phyloP scores from a whole-genome alignment of 2,888 invertebrate species.

The Hemaris fuciformis region DNA sequence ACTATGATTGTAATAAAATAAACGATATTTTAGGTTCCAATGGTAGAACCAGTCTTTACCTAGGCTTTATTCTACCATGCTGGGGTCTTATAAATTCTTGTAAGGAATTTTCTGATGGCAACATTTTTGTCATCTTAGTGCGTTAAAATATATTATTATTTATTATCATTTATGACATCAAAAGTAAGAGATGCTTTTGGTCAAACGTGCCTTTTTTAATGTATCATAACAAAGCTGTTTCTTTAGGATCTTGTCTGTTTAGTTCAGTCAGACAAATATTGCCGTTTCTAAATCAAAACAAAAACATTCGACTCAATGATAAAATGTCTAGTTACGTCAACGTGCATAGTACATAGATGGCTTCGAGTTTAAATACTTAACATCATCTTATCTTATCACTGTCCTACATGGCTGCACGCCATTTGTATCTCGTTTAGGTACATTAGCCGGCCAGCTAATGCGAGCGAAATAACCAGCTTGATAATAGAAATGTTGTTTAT shows the following conservation, averaged over 20 bases:
- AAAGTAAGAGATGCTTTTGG: no score
- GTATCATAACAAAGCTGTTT: no score
- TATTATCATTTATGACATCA: no score
- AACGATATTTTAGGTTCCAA: no score
- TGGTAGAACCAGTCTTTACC: no score
- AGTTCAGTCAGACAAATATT: not conserved
- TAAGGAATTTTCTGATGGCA: no score
- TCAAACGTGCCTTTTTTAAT: no score
- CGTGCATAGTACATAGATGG: conserved; percentile 1
- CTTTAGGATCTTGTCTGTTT: not conserved
- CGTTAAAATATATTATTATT: no score
- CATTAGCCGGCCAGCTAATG: not conserved
- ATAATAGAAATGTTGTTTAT: not conserved
- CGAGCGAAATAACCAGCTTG: not conserved
- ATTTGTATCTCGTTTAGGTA: not conserved
- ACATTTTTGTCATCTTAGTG: no score
- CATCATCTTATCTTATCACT: conserved; percentile 13
- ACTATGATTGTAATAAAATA: no score
- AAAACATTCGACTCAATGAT: not conserved
- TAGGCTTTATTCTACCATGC: no score
- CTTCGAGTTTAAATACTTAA: conserved; percentile 4
- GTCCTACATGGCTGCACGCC: not conserved
- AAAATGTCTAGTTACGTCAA: not conserved
- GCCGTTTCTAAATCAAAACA: not conserved
- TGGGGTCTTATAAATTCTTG: no score